These are phyloP conservation scores for Aleiodes testaceus DNA, from an alignment of 2,888 invertebrate species.

Conservation along the genomic window DNA sequence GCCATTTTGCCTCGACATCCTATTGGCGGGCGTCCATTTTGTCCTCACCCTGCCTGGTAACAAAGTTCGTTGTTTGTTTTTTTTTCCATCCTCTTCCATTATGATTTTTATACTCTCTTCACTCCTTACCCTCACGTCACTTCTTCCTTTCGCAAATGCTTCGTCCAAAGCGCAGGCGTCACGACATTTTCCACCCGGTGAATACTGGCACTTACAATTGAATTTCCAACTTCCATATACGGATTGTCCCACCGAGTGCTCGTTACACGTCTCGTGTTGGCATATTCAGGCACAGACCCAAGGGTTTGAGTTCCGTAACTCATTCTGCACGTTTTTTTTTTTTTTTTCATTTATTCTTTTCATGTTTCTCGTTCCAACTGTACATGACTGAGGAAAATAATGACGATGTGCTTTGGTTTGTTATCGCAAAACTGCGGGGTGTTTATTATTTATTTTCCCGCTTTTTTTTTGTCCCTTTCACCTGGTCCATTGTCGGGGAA, in stretches of 20 bases:
- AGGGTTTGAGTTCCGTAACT: constrained; percentile 46
- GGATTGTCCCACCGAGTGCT: constrained; percentile 50
- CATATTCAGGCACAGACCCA: constrained; percentile 36
- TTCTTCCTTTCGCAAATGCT: constrained; percentile 4
- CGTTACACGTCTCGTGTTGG: constrained; percentile 52
- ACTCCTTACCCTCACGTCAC: constrained; percentile 49
- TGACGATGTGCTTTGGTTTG: constrained; percentile 5
- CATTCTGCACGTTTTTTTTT: constrained; percentile 33
- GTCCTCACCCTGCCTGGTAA: constrained; percentile 59
- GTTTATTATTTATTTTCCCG: constrained; percentile 14
- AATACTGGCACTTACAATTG: constrained; percentile 54
- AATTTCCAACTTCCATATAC: constrained; percentile 53
- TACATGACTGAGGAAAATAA: constrained; percentile 14
- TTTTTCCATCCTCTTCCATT: not conserved
- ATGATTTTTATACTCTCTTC: constrained; percentile 40
- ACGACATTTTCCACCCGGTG: constrained; percentile 56
- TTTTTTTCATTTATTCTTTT: constrained; percentile 21
- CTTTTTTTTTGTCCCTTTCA: constrained; percentile 17
- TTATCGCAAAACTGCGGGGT: not conserved
- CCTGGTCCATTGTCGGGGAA: not conserved
- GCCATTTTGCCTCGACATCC: constrained; percentile 68
- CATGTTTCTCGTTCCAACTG: constrained; percentile 10
- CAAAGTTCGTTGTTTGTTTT: constrained; percentile 41
- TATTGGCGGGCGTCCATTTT: constrained; percentile 72
- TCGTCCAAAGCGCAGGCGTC: constrained; percentile 58